Conservation (phyloP, 1,140 invertebrate genomes). For the Chironomus tepperi region DNA sequence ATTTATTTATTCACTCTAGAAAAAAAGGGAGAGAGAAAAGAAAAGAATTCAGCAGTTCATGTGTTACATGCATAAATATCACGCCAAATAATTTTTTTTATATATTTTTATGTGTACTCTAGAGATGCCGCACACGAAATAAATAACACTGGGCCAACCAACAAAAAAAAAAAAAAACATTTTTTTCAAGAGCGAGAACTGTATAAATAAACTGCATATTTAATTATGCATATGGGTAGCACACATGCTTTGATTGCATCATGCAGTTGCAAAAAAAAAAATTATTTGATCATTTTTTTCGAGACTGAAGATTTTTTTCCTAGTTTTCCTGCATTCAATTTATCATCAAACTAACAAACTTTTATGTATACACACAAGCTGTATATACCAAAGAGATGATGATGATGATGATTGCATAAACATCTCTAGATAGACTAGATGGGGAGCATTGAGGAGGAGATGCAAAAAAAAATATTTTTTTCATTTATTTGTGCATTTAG, state of each 20-base stretch:
- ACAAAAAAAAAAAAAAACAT: not conserved
- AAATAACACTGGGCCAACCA: not conserved
- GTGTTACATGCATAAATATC: not conserved
- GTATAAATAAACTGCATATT: constrained; percentile 14
- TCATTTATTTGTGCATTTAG: too few relatives aligned
- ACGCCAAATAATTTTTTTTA: constrained; percentile 15
- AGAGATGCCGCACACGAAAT: not conserved
- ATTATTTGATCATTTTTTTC: not conserved
- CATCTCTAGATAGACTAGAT: not conserved
- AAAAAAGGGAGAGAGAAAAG: too few relatives aligned
- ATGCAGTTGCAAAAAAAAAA: not conserved
- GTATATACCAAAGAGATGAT: too few relatives aligned
- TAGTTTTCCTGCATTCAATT: not conserved
- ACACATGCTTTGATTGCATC: constrained; percentile 7
- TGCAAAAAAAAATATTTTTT: too few relatives aligned
- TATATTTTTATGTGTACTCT: not conserved
- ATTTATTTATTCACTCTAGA: too few relatives aligned
- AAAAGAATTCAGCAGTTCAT: too few relatives aligned
- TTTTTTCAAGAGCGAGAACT: not conserved
- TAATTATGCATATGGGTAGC: constrained; percentile 12
- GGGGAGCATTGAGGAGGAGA: not conserved
- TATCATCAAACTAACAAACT: not conserved
- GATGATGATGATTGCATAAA: constrained; percentile 2
- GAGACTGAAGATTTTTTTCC: not conserved
- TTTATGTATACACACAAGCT: not conserved